A percentile compares a stretch with the other conserved stretches of the same genome.
These are phyloP conservation scores for Eulemur mongoz DNA, from an alignment of 2,797 vertebrate species.

Conservation along the genomic window DNA sequence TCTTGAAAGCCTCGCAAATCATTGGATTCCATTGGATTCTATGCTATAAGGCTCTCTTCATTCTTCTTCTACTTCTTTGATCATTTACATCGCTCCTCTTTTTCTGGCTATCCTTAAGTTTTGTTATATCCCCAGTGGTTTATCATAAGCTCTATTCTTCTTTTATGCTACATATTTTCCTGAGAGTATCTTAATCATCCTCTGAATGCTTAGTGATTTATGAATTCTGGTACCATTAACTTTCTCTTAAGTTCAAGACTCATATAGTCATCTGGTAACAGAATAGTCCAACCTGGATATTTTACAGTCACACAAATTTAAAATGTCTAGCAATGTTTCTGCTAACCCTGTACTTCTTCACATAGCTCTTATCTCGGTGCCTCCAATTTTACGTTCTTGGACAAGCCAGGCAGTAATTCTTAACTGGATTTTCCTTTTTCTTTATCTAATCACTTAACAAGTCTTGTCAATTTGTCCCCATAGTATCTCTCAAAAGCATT, in stretches of 20 bases:
- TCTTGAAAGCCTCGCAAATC: neutral
- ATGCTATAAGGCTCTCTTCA: neutral
- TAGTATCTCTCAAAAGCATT: neutral
- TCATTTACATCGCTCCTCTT: neutral
- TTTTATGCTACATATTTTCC: neutral
- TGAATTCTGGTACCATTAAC: neutral
- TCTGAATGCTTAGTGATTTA: neutral
- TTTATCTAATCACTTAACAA: neutral
- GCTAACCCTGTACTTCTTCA: neutral
- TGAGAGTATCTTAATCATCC: neutral
- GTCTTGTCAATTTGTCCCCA: neutral
- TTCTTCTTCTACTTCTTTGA: neutral
- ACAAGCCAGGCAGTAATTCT: neutral
- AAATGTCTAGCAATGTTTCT: neutral
- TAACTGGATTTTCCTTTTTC: neutral
- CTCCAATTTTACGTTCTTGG: neutral
- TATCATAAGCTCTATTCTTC: neutral
- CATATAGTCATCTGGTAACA: neutral
- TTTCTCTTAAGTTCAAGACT: slow-evolving; percentile 45
- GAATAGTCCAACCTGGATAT: neutral
- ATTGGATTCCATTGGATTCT: neutral
- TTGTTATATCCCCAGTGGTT: neutral
- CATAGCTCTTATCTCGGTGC: neutral
- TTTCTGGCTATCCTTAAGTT: neutral
- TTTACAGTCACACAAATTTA: neutral